Evolutionary conservation across 2,113 vertebrate species (phyloP).

Genomic region (Andinoacara biseriatus): DNA sequence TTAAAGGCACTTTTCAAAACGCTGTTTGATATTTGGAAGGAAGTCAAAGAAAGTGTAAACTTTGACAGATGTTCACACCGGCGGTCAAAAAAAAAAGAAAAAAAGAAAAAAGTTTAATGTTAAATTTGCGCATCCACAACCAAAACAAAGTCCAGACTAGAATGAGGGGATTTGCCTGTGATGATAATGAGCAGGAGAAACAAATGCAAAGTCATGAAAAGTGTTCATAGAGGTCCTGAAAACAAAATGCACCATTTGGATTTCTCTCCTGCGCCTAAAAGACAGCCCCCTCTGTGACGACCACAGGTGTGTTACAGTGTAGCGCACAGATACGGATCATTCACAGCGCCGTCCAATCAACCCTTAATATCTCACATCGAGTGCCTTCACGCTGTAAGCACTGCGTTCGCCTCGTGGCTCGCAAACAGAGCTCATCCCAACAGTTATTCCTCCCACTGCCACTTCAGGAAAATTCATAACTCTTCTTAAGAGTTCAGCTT

Average conservation of each 20-base stretch:
- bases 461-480: background rate
- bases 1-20: constrained; percentile 59
- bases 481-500: background rate
- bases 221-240: background rate
- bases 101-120: background rate
- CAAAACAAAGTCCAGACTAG: background rate
- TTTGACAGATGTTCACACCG: constrained; percentile 4
- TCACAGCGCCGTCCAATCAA: background rate
- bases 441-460: background rate
- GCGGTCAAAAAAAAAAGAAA: background rate
- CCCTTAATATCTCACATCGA: background rate
- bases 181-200: background rate
- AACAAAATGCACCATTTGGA: constrained; percentile 11
- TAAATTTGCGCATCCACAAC: background rate
- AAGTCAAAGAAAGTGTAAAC: constrained; percentile 31
- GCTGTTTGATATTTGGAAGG: background rate
- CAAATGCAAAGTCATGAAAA: background rate
- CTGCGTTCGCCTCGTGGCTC: background rate
- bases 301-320: background rate
- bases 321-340: background rate
- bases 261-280: background rate
- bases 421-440: background rate
- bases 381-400: background rate
- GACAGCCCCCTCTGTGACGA: background rate
- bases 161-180: background rate